These are phyloP conservation scores for Helicoverpa armigera DNA, from an alignment of 1,140 invertebrate species.

Conservation along the genomic window DNA sequence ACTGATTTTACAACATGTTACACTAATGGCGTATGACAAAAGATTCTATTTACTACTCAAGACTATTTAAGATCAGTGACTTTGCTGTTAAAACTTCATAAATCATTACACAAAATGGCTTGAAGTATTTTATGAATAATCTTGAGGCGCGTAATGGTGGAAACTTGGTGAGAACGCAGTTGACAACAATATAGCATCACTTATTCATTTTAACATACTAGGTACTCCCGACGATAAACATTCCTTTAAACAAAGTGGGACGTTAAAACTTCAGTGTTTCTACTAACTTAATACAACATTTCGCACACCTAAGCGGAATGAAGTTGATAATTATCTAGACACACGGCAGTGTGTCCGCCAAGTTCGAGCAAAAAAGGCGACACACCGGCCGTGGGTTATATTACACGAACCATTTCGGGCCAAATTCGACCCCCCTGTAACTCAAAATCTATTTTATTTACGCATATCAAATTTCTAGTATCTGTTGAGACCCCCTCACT, in stretches of 20 bases:
- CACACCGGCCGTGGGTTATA: too few relatives aligned
- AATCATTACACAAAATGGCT: constrained; percentile 23
- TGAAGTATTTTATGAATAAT: constrained; percentile 18
- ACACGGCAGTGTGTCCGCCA: too few relatives aligned
- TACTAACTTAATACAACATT: constrained; percentile 56
- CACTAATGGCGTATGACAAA: too few relatives aligned
- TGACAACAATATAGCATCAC: constrained; percentile 38
- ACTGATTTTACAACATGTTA: too few relatives aligned
- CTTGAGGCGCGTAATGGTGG: neutral
- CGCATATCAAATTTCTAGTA: too few relatives aligned
- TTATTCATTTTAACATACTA: constrained; percentile 45
- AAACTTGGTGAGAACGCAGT: constrained; percentile 16
- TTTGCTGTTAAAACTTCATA: constrained; percentile 17
- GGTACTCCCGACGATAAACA: constrained; percentile 45
- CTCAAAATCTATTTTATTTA: too few relatives aligned
- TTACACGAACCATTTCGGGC: too few relatives aligned
- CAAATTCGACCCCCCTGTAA: too few relatives aligned
- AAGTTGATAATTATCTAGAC: constrained; percentile 62
- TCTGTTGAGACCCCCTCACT: too few relatives aligned
- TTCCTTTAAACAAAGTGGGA: constrained; percentile 49
- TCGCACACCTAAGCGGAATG: constrained; percentile 57
- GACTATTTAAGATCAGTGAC: too few relatives aligned
- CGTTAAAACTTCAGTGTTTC: constrained; percentile 54
- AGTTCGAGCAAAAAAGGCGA: too few relatives aligned
- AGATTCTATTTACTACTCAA: too few relatives aligned